Conservation (phyloP, 2,888 invertebrate species). For the Eurois occulta region DNA sequence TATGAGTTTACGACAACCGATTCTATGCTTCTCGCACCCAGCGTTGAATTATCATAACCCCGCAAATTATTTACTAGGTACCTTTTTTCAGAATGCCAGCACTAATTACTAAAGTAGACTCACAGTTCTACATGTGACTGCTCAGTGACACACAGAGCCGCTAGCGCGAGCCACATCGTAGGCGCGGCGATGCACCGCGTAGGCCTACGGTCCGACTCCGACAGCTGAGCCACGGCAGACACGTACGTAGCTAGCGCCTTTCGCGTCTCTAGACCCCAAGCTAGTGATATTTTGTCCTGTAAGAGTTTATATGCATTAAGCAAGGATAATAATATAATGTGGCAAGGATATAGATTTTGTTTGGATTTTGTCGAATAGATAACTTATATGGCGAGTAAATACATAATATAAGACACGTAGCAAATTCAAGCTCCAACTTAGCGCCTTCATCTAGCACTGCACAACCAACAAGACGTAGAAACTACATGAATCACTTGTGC, state of each 20-base stretch:
- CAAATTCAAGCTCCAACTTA: background rate
- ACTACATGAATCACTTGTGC: background rate
- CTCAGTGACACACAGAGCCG: constrained; percentile 97
- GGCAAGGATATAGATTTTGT: no score
- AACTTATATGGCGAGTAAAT: background rate
- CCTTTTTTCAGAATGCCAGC: background rate
- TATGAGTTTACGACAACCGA: background rate
- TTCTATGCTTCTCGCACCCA: background rate
- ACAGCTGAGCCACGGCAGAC: constrained; percentile 94
- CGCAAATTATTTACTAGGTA: background rate
- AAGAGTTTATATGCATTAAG: constrained; percentile 41
- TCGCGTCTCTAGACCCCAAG: constrained; percentile 97
- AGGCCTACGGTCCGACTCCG: constrained; percentile 94
- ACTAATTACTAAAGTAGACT: constrained; percentile 59
- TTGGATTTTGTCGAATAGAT: background rate
- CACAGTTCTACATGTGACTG: constrained; percentile 95
- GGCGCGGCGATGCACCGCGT: constrained; percentile 95
- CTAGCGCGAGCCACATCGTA: constrained; percentile 97
- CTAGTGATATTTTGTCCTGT: constrained; percentile 95
- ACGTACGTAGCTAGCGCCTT: constrained; percentile 97
- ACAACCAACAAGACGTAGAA: background rate
- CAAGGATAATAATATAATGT: no score
- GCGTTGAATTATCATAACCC: background rate
- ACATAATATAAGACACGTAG: background rate
- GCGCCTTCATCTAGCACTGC: background rate